Evolutionary conservation across 2,797 vertebrate genomes (phyloP).

Genomic region (Microctenopoma lineatum): DNA sequence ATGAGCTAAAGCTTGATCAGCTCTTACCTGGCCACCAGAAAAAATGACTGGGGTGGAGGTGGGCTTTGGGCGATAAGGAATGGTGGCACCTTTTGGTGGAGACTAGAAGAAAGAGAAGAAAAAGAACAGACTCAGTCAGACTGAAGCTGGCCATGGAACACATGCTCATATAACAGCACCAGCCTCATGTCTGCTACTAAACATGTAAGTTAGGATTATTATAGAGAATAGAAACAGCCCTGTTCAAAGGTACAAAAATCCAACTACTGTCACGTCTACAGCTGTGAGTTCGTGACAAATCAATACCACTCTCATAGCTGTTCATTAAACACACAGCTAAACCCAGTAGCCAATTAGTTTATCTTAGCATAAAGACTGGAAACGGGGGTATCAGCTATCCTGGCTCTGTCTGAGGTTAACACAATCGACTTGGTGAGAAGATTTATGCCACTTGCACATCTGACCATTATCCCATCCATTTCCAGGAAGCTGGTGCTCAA

Average conservation of each 20-base stretch:
- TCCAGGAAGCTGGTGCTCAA: background rate
- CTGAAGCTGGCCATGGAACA: background rate
- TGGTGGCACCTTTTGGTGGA: conserved; percentile 99
- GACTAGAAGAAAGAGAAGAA: conserved; percentile 91
- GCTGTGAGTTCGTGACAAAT: background rate
- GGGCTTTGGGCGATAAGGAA: conserved; percentile 99
- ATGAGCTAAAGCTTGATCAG: conserved; percentile 29
- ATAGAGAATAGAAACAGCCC: too few relatives aligned
- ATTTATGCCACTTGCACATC: background rate
- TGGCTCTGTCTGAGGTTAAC: background rate
- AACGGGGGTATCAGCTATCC: too few relatives aligned
- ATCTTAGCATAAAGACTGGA: too few relatives aligned
- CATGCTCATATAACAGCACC: background rate
- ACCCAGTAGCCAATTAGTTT: background rate
- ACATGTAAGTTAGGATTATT: background rate
- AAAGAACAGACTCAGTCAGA: conserved; percentile 81
- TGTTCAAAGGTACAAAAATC: background rate
- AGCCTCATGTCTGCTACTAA: background rate
- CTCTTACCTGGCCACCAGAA: conserved; percentile 99
- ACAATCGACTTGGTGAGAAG: too few relatives aligned
- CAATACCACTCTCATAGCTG: background rate
- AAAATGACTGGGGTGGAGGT: conserved; percentile 99
- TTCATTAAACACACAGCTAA: background rate
- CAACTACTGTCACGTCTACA: background rate
- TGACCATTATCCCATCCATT: background rate